Percentiles rank a stretch among this genome's conserved stretches.
Conservation (phyloP, 2,113 vertebrate genomes). For the Platysteira castanea region DNA sequence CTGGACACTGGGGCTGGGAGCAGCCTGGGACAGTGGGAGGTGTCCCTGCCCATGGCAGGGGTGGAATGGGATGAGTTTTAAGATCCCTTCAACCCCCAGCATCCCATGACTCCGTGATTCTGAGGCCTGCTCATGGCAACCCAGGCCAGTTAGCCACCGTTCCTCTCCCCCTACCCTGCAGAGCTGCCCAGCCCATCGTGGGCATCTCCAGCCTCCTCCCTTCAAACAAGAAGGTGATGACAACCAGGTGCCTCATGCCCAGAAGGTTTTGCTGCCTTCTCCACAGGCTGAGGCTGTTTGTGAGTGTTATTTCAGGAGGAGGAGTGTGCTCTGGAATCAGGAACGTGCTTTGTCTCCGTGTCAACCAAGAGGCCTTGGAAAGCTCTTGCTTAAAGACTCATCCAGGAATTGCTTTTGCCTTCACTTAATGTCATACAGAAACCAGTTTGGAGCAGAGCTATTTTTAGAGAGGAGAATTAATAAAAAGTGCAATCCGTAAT, state of each 20-base stretch:
- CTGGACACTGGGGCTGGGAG: too few species aligned
- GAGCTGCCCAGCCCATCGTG: accelerated
- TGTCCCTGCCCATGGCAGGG: too few species aligned
- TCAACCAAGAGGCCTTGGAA: not conserved
- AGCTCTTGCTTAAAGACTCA: not conserved
- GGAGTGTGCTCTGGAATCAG: not conserved
- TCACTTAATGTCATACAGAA: not conserved
- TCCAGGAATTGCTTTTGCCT: not conserved
- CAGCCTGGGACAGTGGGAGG: too few species aligned
- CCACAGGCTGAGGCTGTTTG: not conserved
- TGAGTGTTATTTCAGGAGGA: not conserved
- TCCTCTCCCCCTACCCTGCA: not conserved
- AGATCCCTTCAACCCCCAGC: not conserved
- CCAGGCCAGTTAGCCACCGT: not conserved
- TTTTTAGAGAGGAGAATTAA: not conserved
- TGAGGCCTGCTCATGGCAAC: not conserved
- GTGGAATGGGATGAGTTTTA: not conserved
- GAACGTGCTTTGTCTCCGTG: not conserved
- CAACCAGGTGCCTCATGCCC: not conserved
- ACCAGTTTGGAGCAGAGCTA: not conserved
- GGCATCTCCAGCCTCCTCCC: not conserved
- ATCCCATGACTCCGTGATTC: not conserved
- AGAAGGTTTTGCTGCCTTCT: not conserved
- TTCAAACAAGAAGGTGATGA: not conserved
- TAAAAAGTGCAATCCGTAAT: not conserved